Percentiles rank a stretch among this genome's conserved stretches.
Conservation (phyloP, 2,797 vertebrate species). For the Myripristis murdjan region DNA sequence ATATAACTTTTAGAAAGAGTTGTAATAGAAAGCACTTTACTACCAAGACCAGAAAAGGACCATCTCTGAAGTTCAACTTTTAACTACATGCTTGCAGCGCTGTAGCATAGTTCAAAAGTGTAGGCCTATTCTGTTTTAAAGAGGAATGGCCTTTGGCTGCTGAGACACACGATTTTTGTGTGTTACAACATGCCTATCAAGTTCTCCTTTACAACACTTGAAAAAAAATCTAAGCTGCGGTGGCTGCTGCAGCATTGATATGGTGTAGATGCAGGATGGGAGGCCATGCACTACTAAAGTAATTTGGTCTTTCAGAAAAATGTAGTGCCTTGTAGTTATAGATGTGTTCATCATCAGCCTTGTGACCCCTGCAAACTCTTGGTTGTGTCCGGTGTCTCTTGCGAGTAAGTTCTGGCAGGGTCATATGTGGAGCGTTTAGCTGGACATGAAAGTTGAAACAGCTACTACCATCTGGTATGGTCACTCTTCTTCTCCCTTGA, state of each 20-base stretch:
- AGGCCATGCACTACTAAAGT: neutral
- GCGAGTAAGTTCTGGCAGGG: slow-evolving; percentile 6
- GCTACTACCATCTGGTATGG: slow-evolving; percentile 18
- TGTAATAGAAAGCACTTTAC: neutral
- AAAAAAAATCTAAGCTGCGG: neutral
- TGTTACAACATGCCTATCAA: neutral
- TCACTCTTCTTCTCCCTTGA: neutral
- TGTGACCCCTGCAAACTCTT: neutral
- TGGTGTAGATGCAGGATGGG: neutral
- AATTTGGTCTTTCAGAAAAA: neutral
- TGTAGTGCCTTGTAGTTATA: neutral
- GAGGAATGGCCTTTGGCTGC: neutral
- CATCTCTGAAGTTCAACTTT: neutral
- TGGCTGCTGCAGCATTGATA: neutral
- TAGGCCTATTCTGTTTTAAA: neutral
- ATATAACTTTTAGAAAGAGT: neutral
- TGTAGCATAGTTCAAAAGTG: neutral
- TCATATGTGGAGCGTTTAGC: slow-evolving; percentile 5
- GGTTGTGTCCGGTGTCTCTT: neutral
- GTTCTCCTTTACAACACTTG: neutral
- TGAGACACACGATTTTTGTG: neutral
- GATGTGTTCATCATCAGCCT: slow-evolving; percentile 15
- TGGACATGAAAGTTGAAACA: slow-evolving; percentile 4
- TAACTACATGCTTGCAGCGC: neutral
- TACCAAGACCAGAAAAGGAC: neutral